Percentiles rank a stretch among this genome's conserved stretches.
These are phyloP conservation scores for Heteromyza rotundicornis DNA, from an alignment of 2,888 invertebrate genomes.

Conservation along the genomic window DNA sequence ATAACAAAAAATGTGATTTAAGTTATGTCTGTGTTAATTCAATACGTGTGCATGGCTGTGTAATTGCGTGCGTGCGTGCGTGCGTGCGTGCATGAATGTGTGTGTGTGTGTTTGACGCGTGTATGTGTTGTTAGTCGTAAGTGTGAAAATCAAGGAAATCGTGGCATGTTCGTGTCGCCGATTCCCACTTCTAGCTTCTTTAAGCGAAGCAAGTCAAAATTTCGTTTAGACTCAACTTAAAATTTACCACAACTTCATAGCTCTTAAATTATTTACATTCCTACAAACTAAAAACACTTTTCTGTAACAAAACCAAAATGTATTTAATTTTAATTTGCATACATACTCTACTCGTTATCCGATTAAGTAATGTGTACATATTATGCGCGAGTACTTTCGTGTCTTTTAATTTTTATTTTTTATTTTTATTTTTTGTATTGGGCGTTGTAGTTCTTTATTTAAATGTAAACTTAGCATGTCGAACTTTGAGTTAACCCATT, in stretches of 20 bases:
- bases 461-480: no score
- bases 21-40: conserved; percentile 8
- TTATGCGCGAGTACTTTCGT: no score
- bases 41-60: conserved; percentile 12
- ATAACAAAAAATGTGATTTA: conserved; percentile 23
- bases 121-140: neutral
- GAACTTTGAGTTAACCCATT: no score
- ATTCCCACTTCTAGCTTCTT: no score
- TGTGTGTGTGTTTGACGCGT: neutral
- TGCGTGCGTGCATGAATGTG: conserved; percentile 7
- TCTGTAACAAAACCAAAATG: conserved; percentile 26
- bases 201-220: no score
- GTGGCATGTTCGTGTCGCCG: no score
- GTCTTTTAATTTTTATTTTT: no score
- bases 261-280: neutral
- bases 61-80: conserved; percentile 8
- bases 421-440: no score
- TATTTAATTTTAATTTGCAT: conserved; percentile 23
- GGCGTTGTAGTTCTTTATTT: no score
- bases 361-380: no score
- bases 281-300: conserved; percentile 2
- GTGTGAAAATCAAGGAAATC: conserved; percentile 17
- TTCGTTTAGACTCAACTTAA: neutral
- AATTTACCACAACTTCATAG: neutral
- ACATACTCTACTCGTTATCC: neutral